Percentiles rank a stretch among this genome's conserved stretches.
Conservation (phyloP, 1,140 invertebrate genomes). For the Drosophila mojavensis region DNA sequence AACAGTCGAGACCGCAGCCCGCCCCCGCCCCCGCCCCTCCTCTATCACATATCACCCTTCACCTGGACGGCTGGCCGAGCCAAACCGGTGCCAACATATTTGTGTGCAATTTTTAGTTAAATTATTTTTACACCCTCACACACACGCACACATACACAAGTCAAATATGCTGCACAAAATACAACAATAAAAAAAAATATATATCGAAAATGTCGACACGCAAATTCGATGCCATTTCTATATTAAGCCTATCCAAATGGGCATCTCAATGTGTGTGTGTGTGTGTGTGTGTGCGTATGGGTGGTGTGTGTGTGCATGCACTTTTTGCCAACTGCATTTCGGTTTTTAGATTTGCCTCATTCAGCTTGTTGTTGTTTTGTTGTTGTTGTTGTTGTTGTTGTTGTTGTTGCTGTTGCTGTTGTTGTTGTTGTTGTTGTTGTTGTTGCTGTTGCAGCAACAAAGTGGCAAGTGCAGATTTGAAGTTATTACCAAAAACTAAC, state of each 20-base stretch:
- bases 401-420: slow-evolving; percentile 20
- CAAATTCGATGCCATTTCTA: slow-evolving; percentile 67
- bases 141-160: slow-evolving; percentile 4
- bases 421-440: slow-evolving; percentile 17
- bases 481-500: slow-evolving; percentile 84
- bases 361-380: neutral
- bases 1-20: neutral
- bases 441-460: slow-evolving; percentile 52
- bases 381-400: slow-evolving; percentile 28
- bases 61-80: slow-evolving; percentile 23
- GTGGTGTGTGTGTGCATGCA: slow-evolving; percentile 30
- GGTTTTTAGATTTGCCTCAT: slow-evolving; percentile 11
- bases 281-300: neutral
- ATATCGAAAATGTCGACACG: slow-evolving; percentile 27
- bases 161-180: neutral
- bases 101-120: slow-evolving; percentile 82
- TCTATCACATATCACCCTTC: neutral
- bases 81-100: slow-evolving; percentile 65
- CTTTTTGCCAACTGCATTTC: slow-evolving; percentile 51
- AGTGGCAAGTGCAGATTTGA: slow-evolving; percentile 84
- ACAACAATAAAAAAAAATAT: neutral
- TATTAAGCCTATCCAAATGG: slow-evolving; percentile 44
- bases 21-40: neutral
- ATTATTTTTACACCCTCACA: slow-evolving; percentile 73
- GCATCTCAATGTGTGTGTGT: slow-evolving; percentile 1